Evolutionary conservation across 2,888 invertebrate species (phyloP).

Genomic region (Cenopis cana): DNA sequence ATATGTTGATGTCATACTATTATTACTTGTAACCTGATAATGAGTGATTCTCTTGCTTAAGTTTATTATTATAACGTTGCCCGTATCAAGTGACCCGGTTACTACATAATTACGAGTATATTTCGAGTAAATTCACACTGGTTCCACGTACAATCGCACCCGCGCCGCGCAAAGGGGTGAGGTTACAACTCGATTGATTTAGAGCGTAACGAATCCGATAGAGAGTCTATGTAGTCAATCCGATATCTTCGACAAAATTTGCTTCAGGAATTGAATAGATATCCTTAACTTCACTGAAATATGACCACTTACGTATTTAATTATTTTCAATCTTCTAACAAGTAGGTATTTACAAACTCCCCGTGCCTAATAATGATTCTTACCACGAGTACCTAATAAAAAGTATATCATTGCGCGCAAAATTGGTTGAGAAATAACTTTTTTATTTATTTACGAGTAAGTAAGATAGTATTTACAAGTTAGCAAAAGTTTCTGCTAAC

Average conservation of each 20-base stretch:
- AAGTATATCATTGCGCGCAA: constrained; percentile 52
- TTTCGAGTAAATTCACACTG: neutral
- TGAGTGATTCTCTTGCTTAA: too few species aligned
- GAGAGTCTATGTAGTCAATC: neutral
- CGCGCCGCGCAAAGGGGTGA: constrained; percentile 22
- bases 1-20: neutral
- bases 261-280: neutral
- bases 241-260: neutral
- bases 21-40: too few species aligned
- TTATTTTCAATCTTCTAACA: too few species aligned
- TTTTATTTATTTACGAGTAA: constrained; percentile 53
- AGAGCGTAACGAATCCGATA: constrained; percentile 33
- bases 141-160: neutral
- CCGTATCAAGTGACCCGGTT: neutral
- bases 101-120: neutral
- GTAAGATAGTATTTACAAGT: constrained; percentile 58
- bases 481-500: constrained; percentile 57
- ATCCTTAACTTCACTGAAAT: too few species aligned
- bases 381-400: constrained; percentile 20
- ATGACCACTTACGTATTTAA: too few species aligned
- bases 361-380: neutral
- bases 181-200: constrained; percentile 34
- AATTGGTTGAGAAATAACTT: constrained; percentile 57
- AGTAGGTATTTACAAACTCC: neutral
- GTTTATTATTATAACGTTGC: too few species aligned